Base-by-base conservation (phyloP, 1,140 invertebrate species). In the Euwallacea fornicatus region DNA sequence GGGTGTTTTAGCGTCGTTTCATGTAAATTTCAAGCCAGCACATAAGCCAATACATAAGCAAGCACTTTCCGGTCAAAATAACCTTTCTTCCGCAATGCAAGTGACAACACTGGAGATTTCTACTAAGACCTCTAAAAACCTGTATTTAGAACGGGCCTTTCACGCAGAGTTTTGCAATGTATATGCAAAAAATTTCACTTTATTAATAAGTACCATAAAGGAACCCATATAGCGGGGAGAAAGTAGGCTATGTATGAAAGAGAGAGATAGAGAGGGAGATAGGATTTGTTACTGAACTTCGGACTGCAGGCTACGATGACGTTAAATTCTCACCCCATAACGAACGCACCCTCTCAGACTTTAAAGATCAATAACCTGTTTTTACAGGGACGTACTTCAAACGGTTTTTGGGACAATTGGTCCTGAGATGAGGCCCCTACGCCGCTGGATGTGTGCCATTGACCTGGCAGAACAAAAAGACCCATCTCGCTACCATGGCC, bases 181-280 rank as follows among this genome's bases (percentile, higher is more conserved):
- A 50, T 13, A 50, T 50, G 46, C 46, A 50, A 50, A 50, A 50
- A 50, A 50, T 50, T 50, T 50, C 46, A 50, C 46, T 50, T 50
- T 50, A 50, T 50, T 50, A 10, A 11, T 50, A 50, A 50, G 46
- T 13, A 13, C 9, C 13, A 50, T 50, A 50, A 50, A 50, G 46
- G 13, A 50, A 50, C 46, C 46, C 13, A 50, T 50, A 50, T 50
- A 50, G 46, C 9, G 13, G 46, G 13, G 46, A 50, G 46, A 50
- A 50, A 50, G 46, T 50, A 50, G 46, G 46, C 46, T 50, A 50
- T 50, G 3, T 50, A 50, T 4, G 46, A 33, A 33, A 33, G 21
- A 33, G 21, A 2, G 21, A 33, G 21, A 33, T 1, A 33, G 21
- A 33, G 21, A 33, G 21, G 4, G 21, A 33, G 21, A 33, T 1